Evolutionary conservation across 1,140 invertebrate genomes (phyloP), one percentile per base, ranked within the genome.

Genomic region (Neuroterus valhalla): DNA sequence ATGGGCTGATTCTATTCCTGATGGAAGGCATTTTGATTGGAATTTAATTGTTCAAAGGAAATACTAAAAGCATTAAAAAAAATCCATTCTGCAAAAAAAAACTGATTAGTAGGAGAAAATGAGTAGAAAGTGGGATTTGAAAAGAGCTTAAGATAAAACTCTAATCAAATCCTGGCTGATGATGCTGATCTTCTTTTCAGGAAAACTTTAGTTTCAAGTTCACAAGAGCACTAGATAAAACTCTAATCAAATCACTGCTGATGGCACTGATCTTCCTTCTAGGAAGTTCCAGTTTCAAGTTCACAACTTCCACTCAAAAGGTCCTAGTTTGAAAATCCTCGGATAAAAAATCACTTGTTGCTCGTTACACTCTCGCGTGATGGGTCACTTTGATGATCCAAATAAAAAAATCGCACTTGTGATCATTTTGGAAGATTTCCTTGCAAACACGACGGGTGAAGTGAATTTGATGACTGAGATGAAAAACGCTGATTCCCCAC

Each of bases 381-480:
- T n/a, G 2, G 5, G 46, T 17, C n/a, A 19, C n/a, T 48, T 48
- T 48, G 17, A 48, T 17, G n/a, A 48, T n/a, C 8, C 2, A 6
- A 8, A 17, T 48, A 3, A 6, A 48, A 19, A 48, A 48, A 48
- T 8, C 8, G n/a, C 46, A 48, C 46, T 48, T n/a, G 6, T 38
- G 48, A 50, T 11, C 2, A 55, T 23, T 1, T 14, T 2, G 14
- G 10, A 2, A 38, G n/a, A 55, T 17, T 12, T 26, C 23, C 4
- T 62, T 62, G 23, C 55, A 23, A 21, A 19, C 19, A 23, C 17
- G n/a, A 45, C 55, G n/a, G 26, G 15, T 6, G 66, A 50, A 44
- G 15, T 46, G 72, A 74, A 78, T 78, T 80, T 78, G 71, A 52
- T 68, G n/a, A 80, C 78, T 80, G 78, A 80, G 72, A 80, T 77